Base-by-base conservation (phyloP, 1,140 invertebrate genomes). In the Drusus annulatus region DNA sequence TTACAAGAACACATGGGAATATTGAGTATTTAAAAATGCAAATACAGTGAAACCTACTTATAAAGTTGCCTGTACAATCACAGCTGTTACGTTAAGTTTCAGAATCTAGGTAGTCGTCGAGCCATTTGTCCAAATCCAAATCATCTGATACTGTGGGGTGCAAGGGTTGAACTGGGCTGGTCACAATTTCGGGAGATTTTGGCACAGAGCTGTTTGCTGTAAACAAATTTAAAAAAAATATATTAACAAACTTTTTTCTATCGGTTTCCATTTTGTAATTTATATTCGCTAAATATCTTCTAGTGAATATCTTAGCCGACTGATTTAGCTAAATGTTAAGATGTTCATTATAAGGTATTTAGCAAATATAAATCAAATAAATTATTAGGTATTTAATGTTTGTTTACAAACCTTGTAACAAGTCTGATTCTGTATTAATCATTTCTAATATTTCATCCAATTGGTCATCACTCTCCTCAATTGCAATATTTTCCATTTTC, bases 111-210 rank as follows among this genome's bases (percentile, higher is more conserved):
- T 87, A 89, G 76, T 90, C 89, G 68, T 89, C 88, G 1, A 90
- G 84, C 89, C 89, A 90, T 81, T 89, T 88, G 80, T 90, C 88
- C 13, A 90, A 83, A 81, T 90, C 87, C 16, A 78, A 78, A 17
- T 75, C 62, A 31, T 28, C 16, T 25, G 58, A 17, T 63, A 36
- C 19, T 3, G 23, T 15, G 21, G 68, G 10, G 21, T 71, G 25
- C 10, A 25, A 51, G 2, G 50, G 8, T 51, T 71, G 19, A 23
- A 5, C 17, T 54, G 50, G 45, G 25, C 45, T 71, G 2, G 5
- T 52, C 3, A 52, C 10, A 3, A 54, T 71, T 52, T 52, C 50
- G 10, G 50, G 45, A 23, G 21, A 17, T 23, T 23, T 71, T 52
- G 3, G 51, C 10, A 28, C 50, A 23, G 68, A 17, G 50, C 8